Evolutionary conservation across 2,888 invertebrate genomes (phyloP).

Genomic region (Nomada hirtipes): DNA sequence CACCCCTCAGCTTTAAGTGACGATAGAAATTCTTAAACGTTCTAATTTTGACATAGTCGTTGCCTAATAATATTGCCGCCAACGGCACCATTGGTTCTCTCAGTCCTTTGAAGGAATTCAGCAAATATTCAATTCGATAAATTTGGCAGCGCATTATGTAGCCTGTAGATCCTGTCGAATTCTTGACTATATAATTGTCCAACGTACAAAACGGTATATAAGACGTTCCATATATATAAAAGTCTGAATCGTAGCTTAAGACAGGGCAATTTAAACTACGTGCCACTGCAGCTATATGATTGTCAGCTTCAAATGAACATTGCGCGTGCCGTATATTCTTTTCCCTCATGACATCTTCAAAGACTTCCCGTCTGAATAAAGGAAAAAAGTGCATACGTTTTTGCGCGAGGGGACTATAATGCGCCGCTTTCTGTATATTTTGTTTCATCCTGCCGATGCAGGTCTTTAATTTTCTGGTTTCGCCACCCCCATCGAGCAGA

Average conservation of each 20-base stretch:
- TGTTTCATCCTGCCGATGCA: slow-evolving; percentile 86
- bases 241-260: slow-evolving; percentile 97
- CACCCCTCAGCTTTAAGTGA: slow-evolving; percentile 86
- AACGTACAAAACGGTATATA: slow-evolving; percentile 92
- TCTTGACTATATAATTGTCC: slow-evolving; percentile 83
- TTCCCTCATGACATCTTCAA: slow-evolving; percentile 89
- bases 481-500: slow-evolving; percentile 92
- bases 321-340: slow-evolving; percentile 89
- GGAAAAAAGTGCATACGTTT: slow-evolving; percentile 89
- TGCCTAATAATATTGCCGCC: slow-evolving; percentile 93
- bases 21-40: slow-evolving; percentile 90
- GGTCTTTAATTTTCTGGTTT: slow-evolving; percentile 89
- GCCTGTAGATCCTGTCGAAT: slow-evolving; percentile 64
- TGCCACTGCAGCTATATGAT: slow-evolving; percentile 93
- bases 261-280: slow-evolving; percentile 93
- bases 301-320: slow-evolving; percentile 95
- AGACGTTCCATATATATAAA: slow-evolving; percentile 93
- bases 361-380: slow-evolving; percentile 90
- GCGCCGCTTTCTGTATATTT: slow-evolving; percentile 86
- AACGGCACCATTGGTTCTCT: slow-evolving; percentile 90
- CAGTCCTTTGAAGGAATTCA: slow-evolving; percentile 88
- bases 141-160: slow-evolving; percentile 88
- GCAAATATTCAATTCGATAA: slow-evolving; percentile 90
- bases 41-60: slow-evolving; percentile 92
- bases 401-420: slow-evolving; percentile 86